Evolutionary conservation across 2,113 vertebrate genomes (phyloP), one percentile per base, ranked within the genome.

Genomic region (Myotis brandtii): DNA sequence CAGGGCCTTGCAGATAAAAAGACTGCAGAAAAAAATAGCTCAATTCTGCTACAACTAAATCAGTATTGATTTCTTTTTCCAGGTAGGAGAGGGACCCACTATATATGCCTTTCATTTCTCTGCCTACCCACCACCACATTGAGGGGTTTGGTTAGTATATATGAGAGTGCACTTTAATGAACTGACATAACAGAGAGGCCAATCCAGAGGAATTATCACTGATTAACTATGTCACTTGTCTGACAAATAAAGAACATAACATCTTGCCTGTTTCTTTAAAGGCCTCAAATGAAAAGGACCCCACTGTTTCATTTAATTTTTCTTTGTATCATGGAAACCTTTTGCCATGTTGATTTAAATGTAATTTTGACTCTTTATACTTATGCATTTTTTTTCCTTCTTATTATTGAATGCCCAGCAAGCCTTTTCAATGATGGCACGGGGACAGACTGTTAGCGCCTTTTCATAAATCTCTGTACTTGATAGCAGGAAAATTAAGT

Each of bases 131-230:
- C 87, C 32, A 95, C 54, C 34, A 95, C 54, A 69, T 52, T 62
- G 40, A 13, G 40, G 18, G 95, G 67, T 90, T 97, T 86, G 97
- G 91, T 91, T 97, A 97, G 87, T 96, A 40, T 82, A 97, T 95
- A 81, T 96, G 97, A 97, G 89, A 97, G 97, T 97, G 23, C 48
- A 6, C 37, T 97, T 98, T 98, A 98, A 98, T 98, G 98, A 98
- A 94, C 93, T 97, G 98, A 97, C 80, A 95, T 92, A 97, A 97
- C 94, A 73, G 95, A 98, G 76, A 97, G 73, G 77, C 81, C 95
- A 98, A 95, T 91, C 80, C 8, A 23, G 69, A 4, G 37, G 97
- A 98, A 98, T 98, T 97, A 98, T 90, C 93, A 85, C 56, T 98
- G 95, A 98, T 98, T 98, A 98, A 97, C 81, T 97, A 87, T 95